Percentiles rank a stretch among this genome's conserved stretches.
Evolutionary conservation across 2,797 vertebrate species (phyloP).

Genomic region (Sebastolobus altivelis): DNA sequence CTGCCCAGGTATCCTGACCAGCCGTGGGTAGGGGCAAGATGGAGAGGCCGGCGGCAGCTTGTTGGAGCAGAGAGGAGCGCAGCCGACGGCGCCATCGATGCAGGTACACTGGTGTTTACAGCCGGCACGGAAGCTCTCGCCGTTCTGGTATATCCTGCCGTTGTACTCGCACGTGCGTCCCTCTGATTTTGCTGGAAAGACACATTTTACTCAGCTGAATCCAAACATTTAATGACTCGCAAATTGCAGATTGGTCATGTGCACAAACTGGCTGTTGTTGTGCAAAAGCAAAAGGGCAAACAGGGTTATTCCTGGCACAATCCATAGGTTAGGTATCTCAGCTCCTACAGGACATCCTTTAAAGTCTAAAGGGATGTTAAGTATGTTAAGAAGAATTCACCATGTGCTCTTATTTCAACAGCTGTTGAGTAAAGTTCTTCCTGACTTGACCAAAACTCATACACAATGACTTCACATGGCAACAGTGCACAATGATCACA

Average conservation of each 20-base stretch:
- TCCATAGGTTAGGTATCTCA: neutral
- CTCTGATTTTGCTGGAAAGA: constrained; percentile 81
- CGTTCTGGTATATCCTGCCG: constrained; percentile 86
- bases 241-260: neutral
- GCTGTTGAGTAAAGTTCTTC: constrained; percentile 9
- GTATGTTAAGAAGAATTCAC: constrained; percentile 23
- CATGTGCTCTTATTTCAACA: constrained; percentile 39
- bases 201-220: constrained; percentile 14
- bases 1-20: constrained; percentile 82
- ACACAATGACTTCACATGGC: constrained; percentile 21
- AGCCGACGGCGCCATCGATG: constrained; percentile 86
- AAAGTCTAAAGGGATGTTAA: constrained; percentile 2
- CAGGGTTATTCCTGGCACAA: constrained; percentile 15
- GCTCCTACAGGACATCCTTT: constrained; percentile 13
- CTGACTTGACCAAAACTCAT: constrained; percentile 12
- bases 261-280: neutral
- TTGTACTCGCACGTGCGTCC: constrained; percentile 87
- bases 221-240: neutral
- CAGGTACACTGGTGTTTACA: constrained; percentile 89
- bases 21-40: constrained; percentile 81
- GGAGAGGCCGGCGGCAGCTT: constrained; percentile 79
- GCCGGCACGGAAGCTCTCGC: constrained; percentile 85
- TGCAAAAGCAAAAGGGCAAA: neutral
- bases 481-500: constrained; percentile 15
- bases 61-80: constrained; percentile 82